Evolutionary conservation across 1,140 invertebrate genomes (phyloP).

Genomic region (Panonychus citri): DNA sequence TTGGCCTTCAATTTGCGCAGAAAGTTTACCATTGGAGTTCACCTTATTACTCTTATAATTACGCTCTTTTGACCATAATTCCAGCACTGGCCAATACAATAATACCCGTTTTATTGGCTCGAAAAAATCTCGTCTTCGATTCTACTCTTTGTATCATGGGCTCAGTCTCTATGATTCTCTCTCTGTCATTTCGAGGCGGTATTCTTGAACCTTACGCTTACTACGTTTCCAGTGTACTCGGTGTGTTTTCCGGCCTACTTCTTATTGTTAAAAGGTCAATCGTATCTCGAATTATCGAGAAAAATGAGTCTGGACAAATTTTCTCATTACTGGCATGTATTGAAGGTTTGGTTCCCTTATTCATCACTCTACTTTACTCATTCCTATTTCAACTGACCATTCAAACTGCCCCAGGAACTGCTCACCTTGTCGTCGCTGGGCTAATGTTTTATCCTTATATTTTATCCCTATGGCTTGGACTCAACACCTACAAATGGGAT

Average conservation of each 20-base stretch:
- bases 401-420: neutral
- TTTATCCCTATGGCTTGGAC: no score
- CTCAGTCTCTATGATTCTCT: neutral
- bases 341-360: neutral
- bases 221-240: neutral
- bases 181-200: neutral
- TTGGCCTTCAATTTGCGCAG: conserved; percentile 8
- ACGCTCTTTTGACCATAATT: neutral
- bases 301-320: conserved; percentile 1
- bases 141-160: conserved; percentile 1
- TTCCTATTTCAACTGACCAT: conserved; percentile 1
- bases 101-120: neutral
- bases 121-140: conserved; percentile 4
- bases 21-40: conserved; percentile 5
- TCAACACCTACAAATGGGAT: no score
- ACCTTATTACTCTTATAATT: conserved; percentile 1
- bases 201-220: neutral
- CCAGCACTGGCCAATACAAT: neutral
- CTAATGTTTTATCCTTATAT: no score
- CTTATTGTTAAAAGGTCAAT: neutral
- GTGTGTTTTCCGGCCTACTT: neutral
- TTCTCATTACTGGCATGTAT: conserved; percentile 1
- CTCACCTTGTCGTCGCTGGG: neutral
- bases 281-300: neutral
- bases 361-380: neutral